Evolutionary conservation across 2,888 invertebrate genomes (phyloP), one percentile per base, ranked within the genome.

Genomic region (Chrysolina oricalcia): DNA sequence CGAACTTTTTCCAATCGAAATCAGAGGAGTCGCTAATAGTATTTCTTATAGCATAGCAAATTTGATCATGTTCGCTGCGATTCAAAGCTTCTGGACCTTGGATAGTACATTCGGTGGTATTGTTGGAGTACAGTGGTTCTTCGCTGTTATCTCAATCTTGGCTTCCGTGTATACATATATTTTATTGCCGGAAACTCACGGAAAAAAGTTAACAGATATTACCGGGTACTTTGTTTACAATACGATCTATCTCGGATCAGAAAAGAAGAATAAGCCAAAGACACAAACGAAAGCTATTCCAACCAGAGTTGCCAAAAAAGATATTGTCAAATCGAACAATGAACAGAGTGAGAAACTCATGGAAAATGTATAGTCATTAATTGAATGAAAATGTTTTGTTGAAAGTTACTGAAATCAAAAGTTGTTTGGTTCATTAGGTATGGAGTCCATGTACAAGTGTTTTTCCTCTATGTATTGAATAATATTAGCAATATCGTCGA

Each of bases 1-100:
- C 0, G 92, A 92, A 87, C 85, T 92, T 4, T 92, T 92, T 82
- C 92, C 92, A 0, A 89, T 91, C 2, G 91, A 92, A 78, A 92
- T 92, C 59, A 89, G 92, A 23, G 92, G 92, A 2, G 87, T 92
- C 15, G 92, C 92, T 0, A 92, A 92, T 80, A 91, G 92, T 10
- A 88, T 92, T 65, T 89, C 90, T 59, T 91, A 91, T 83, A 90
- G 91, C 46, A 87, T 91, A 79, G 92, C 91, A 0, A 91, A 92
- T 81, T 79, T 91, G 35, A 85, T 92, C 1, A 91, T 92, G 91
- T 92, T 92, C 81, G 87, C 89, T 0, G 90, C 92, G 0, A 89
- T 92, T 0, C 91, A 92, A 81, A 89, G 89, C 73, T 92, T 91
- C 83, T 83, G 87, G 73, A 82, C 84, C 2, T 75, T 90, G 59